Conservation (phyloP, 92 coral and sea anemone genomes). For the Desmophyllum pertusum region DNA sequence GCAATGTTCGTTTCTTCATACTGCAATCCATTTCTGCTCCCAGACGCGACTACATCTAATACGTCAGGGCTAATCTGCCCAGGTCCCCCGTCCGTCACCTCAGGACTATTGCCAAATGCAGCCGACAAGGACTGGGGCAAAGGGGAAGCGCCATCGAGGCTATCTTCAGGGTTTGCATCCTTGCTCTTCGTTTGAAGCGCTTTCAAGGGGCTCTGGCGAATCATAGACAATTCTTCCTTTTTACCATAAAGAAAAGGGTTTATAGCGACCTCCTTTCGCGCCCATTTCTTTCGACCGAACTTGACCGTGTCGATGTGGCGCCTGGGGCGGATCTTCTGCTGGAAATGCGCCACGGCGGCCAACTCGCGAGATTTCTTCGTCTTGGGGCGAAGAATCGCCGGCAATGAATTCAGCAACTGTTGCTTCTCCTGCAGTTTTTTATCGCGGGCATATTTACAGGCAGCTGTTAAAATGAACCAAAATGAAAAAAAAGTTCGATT, state of each 20-base stretch:
- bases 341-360: constrained; percentile 52
- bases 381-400: constrained; percentile 70
- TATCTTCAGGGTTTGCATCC: background rate
- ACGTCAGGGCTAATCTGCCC: background rate
- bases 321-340: constrained; percentile 61
- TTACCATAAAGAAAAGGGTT: constrained; percentile 67
- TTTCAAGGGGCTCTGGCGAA: constrained; percentile 9
- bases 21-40: background rate
- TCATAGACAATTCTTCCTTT: background rate
- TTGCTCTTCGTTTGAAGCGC: background rate
- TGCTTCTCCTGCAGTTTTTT: constrained; percentile 26
- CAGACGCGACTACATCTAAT: background rate
- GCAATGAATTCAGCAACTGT: constrained; percentile 31
- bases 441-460: constrained; percentile 37
- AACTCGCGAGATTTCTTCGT: constrained; percentile 59
- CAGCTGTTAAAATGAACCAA: constrained; percentile 22
- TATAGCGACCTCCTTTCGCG: constrained; percentile 61
- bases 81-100: constrained; percentile 16
- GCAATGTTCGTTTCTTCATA: background rate
- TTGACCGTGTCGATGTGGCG: constrained; percentile 60
- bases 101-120: constrained; percentile 14
- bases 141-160: constrained; percentile 1
- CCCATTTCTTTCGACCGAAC: constrained; percentile 63
- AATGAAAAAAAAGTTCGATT: too few relatives aligned
- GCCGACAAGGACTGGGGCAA: constrained; percentile 7